These are phyloP conservation scores for Cyrtorhinus lividipennis DNA, from an alignment of 1,140 invertebrate genomes.

Conservation along the genomic window DNA sequence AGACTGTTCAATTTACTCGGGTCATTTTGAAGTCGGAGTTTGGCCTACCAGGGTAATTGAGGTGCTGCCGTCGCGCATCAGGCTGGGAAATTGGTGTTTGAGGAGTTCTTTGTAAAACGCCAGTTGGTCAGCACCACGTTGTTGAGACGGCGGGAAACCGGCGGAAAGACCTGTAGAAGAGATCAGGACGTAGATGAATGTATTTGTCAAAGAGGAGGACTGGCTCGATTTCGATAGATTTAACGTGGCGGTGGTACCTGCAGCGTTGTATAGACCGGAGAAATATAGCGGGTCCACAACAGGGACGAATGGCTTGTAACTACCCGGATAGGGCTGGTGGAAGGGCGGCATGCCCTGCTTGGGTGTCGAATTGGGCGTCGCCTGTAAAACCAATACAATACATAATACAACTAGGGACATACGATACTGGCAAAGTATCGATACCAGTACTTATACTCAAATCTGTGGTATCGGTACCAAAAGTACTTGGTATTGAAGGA, in stretches of 20 bases:
- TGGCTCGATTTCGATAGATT: slow-evolving; percentile 23
- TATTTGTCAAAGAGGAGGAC: slow-evolving; percentile 24
- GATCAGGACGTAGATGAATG: too few relatives aligned
- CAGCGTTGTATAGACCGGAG: slow-evolving; percentile 30
- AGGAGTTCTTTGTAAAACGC: slow-evolving; percentile 33
- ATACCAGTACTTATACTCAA: too few relatives aligned
- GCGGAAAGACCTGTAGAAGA: slow-evolving; percentile 20
- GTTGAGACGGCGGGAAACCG: slow-evolving; percentile 24
- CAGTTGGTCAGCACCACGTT: slow-evolving; percentile 29
- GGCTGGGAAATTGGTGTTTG: slow-evolving; percentile 21
- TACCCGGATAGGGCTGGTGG: slow-evolving; percentile 31
- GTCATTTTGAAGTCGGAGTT: slow-evolving; percentile 25
- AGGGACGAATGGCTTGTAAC: slow-evolving; percentile 19
- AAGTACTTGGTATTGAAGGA: too few relatives aligned
- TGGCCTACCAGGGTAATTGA: slow-evolving; percentile 25
- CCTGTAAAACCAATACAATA: background rate
- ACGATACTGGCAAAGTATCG: too few relatives aligned
- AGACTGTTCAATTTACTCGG: too few relatives aligned
- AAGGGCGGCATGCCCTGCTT: slow-evolving; percentile 27
- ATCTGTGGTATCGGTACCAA: too few relatives aligned
- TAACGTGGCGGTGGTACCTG: too few relatives aligned
- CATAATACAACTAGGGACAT: background rate
- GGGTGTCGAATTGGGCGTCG: slow-evolving; percentile 21
- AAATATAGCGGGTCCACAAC: slow-evolving; percentile 31
- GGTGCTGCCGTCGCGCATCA: slow-evolving; percentile 24